Base-by-base conservation (phyloP, 2,797 vertebrate genomes). In the Taenioides sp. region DNA sequence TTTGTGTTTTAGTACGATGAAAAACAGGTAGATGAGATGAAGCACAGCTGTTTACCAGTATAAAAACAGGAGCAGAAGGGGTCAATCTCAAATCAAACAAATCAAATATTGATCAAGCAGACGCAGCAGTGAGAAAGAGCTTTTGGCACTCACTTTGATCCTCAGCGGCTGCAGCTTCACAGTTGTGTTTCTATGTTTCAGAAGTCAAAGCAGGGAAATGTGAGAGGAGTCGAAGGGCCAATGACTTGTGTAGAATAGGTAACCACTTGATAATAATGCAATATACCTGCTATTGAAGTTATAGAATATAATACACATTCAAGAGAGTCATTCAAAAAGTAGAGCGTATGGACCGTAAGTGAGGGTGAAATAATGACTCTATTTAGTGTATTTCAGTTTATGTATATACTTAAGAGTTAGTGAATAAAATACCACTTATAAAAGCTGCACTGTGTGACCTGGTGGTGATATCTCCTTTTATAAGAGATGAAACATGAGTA, bases 111-210 rank as follows among this genome's bases (percentile, higher is more conserved):
- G 84, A 91, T 75, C 67, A 82, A 79, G 73, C 84, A 80, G 77
- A 79, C 84, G 80, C 70, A 73, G 75, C 73, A 75, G 81, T 85
- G 68, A 83, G 70, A 82, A 88, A 90, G 37, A 69, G 88, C 78
- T 91, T 76, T 82, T 83, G 86, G 86, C 87, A 77, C 71, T 89
- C 71, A 70, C 80, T 91, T 88, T 90, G 86, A 89, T 87, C 81
- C 80, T 73, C 57, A 37, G 82, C 84, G 85, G 82, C 81, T 75
- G 71, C 68, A 80, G 82, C 73, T 87, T 76, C 78, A 78, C 77
- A 80, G 71, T 66, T 49, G 62, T 80, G 50, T 79, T 68, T 81
- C 77, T 76, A 79, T 67, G 77, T 87, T 86, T 86, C 67, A 70
- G 78, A 89, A 86, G 85, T 86, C 75, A 84, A 77, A 69, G 79